These are phyloP conservation scores for Hypercompe scribonia DNA, from an alignment of 2,888 invertebrate species.

Conservation along the genomic window DNA sequence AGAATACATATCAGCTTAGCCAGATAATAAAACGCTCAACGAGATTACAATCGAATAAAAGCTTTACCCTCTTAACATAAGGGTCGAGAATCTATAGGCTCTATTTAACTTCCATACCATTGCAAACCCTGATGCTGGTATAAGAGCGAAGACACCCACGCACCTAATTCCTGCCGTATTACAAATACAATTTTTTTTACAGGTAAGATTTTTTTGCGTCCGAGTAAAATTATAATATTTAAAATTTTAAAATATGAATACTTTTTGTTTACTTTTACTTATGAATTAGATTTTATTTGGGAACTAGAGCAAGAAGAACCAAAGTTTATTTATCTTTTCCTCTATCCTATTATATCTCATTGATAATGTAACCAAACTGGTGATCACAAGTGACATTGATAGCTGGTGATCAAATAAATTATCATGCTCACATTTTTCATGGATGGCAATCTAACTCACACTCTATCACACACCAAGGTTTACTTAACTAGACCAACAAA, in stretches of 20 bases:
- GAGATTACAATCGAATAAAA: conserved; percentile 19
- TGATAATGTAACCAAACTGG: too few species aligned
- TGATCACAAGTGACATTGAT: too few species aligned
- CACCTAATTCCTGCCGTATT: not conserved
- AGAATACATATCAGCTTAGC: conserved; percentile 1
- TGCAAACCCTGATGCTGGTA: not conserved
- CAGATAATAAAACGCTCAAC: conserved; percentile 19
- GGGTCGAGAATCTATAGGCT: not conserved
- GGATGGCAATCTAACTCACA: too few species aligned
- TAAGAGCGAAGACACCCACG: not conserved
- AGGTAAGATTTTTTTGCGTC: not conserved
- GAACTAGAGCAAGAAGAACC: not conserved
- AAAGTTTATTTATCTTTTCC: too few species aligned
- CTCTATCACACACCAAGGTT: too few species aligned
- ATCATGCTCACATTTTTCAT: too few species aligned
- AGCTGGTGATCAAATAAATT: too few species aligned
- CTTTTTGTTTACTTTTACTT: not conserved
- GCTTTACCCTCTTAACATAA: conserved; percentile 9
- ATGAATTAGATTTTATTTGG: not conserved
- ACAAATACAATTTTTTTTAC: not conserved
- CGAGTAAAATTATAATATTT: not conserved
- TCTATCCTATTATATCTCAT: too few species aligned
- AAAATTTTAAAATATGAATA: too few species aligned
- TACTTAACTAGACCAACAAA: too few species aligned
- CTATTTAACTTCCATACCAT: conserved; percentile 19